Percentiles rank a stretch among this genome's conserved stretches.
Evolutionary conservation across 1,140 invertebrate genomes (phyloP).

Genomic region (Eriosoma lanigerum): DNA sequence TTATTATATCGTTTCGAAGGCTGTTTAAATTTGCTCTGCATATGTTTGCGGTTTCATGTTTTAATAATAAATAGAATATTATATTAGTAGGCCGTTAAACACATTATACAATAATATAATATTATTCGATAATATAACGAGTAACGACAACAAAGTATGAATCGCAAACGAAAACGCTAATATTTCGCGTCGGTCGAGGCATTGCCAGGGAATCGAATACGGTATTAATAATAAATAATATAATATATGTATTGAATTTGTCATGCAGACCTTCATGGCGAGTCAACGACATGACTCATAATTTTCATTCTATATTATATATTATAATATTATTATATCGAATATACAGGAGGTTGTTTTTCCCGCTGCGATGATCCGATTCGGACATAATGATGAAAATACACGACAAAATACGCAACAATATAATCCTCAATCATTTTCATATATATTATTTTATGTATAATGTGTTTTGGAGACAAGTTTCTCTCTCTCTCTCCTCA

Average conservation of each 20-base stretch:
- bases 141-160: not conserved
- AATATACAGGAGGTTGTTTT: not conserved
- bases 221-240: not conserved
- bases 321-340: slow-evolving; percentile 2
- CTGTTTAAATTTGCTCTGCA: too few species aligned
- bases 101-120: not conserved
- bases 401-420: not conserved
- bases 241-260: not conserved
- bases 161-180: not conserved
- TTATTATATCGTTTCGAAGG: too few species aligned
- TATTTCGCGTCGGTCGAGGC: not conserved
- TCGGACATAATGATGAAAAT: not conserved
- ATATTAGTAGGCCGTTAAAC: slow-evolving; percentile 12
- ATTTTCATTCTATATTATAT: too few species aligned
- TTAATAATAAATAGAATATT: too few species aligned
- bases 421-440: slow-evolving; percentile 28
- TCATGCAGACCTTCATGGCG: not conserved
- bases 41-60: too few species aligned
- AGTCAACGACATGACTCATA: slow-evolving; percentile 19
- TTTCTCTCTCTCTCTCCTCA: not conserved
- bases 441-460: not conserved
- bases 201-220: too few species aligned
- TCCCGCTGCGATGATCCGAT: not conserved
- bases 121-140: not conserved
- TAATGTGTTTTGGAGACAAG: not conserved